These are phyloP conservation scores for Neodiprion pinetum DNA, from an alignment of 1,140 invertebrate genomes.

Conservation along the genomic window DNA sequence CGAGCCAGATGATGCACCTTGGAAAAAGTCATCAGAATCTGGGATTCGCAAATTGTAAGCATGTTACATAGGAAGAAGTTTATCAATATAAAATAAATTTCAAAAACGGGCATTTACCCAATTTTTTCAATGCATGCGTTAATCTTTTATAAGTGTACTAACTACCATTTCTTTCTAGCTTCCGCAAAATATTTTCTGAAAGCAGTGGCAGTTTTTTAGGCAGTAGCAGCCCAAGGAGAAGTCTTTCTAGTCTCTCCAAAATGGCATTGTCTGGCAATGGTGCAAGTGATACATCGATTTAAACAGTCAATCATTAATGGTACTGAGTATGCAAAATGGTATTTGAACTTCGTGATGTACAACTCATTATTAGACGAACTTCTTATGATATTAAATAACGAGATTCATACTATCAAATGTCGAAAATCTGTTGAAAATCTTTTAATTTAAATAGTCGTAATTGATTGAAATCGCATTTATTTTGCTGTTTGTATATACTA, in stretches of 20 bases:
- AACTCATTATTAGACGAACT: background rate
- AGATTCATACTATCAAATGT: background rate
- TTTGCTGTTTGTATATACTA: background rate
- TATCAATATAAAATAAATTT: background rate
- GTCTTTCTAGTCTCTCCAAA: conserved; percentile 74
- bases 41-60: conserved; percentile 95
- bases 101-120: background rate
- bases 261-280: conserved; percentile 70
- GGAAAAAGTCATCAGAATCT: conserved; percentile 82
- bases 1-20: conserved; percentile 95
- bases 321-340: background rate
- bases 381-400: background rate
- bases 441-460: background rate
- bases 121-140: background rate
- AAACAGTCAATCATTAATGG: conserved; percentile 22
- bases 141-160: conserved; percentile 8
- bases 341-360: conserved; percentile 1
- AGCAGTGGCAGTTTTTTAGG: conserved; percentile 64
- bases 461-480: background rate
- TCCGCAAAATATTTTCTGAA: conserved; percentile 75
- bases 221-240: conserved; percentile 71
- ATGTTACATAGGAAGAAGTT: conserved; percentile 10
- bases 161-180: conserved; percentile 60
- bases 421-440: background rate
- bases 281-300: conserved; percentile 49